These are phyloP conservation scores for Gambusia holbrooki DNA, from an alignment of 2,113 vertebrate genomes.

Conservation along the genomic window DNA sequence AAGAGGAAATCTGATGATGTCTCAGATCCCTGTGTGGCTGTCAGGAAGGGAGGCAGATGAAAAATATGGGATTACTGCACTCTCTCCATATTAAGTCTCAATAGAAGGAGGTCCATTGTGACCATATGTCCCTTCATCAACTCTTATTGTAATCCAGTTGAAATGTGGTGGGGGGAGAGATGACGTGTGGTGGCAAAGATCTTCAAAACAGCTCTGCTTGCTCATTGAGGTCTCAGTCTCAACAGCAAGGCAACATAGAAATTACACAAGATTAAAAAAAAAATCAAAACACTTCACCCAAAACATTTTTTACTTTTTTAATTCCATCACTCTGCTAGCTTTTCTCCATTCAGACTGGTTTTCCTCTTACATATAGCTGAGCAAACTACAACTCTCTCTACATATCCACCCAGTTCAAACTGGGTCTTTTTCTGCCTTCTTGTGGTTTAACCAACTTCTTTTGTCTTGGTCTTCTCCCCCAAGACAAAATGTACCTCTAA, in stretches of 20 bases:
- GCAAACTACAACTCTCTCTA: conserved; percentile 49
- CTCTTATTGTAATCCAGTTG: conserved; percentile 64
- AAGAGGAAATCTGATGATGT: conserved; percentile 61
- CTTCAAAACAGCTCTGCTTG: not conserved
- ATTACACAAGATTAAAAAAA: conserved; percentile 33
- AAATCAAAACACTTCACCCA: conserved; percentile 57
- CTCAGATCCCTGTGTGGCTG: conserved; percentile 58
- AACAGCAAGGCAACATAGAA: conserved; percentile 28
- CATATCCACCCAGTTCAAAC: conserved; percentile 44
- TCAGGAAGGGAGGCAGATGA: conserved; percentile 59
- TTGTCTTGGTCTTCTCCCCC: not conserved
- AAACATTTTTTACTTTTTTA: conserved; percentile 72
- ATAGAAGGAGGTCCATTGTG: conserved; percentile 44
- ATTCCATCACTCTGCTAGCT: conserved; percentile 61
- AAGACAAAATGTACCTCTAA: too few species aligned
- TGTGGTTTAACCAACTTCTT: conserved; percentile 1
- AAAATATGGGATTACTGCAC: conserved; percentile 63
- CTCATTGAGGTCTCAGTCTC: conserved; percentile 19
- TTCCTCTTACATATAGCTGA: conserved; percentile 56
- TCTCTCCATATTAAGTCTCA: conserved; percentile 65
- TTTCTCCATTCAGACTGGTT: conserved; percentile 63
- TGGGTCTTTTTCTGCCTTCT: conserved; percentile 25
- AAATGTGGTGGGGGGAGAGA: conserved; percentile 25
- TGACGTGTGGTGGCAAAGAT: not conserved
- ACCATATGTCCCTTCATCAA: conserved; percentile 61